A percentile compares a stretch with the other conserved stretches of the same genome.
These are phyloP conservation scores for Takifugu flavidus DNA, from an alignment of 2,113 vertebrate species.

Conservation along the genomic window DNA sequence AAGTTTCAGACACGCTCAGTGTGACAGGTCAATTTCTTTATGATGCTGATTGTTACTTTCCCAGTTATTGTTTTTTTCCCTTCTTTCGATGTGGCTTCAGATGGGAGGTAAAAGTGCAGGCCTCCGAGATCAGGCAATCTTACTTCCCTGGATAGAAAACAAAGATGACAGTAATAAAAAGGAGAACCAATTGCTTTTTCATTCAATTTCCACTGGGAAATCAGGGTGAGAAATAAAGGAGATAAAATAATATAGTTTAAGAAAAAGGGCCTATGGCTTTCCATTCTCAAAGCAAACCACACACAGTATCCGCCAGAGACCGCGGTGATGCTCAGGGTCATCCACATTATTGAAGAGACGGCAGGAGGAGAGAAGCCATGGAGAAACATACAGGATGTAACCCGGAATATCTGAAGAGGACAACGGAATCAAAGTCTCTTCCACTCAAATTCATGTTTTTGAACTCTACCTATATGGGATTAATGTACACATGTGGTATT, in stretches of 20 bases:
- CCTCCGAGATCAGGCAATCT: slow-evolving; percentile 68
- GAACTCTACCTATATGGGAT: too few relatives aligned
- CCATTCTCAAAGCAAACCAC: slow-evolving; percentile 64
- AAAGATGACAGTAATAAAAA: slow-evolving; percentile 79
- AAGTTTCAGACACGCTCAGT: slow-evolving; percentile 39
- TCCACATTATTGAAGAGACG: slow-evolving; percentile 49
- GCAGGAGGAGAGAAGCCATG: slow-evolving; percentile 13
- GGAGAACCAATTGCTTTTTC: slow-evolving; percentile 73
- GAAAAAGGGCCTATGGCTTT: slow-evolving; percentile 69
- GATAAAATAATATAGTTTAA: slow-evolving; percentile 80
- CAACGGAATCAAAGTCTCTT: too few relatives aligned
- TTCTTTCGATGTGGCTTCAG: slow-evolving; percentile 54
- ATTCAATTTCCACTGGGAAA: slow-evolving; percentile 78
- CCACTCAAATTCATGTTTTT: too few relatives aligned
- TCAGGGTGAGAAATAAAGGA: slow-evolving; percentile 71
- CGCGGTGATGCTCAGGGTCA: slow-evolving; percentile 51
- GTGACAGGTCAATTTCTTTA: slow-evolving; percentile 53
- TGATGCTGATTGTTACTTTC: slow-evolving; percentile 59
- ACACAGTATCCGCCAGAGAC: slow-evolving; percentile 49
- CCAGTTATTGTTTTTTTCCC: slow-evolving; percentile 45
- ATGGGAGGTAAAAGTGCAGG: slow-evolving; percentile 63
- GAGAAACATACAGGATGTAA: slow-evolving; percentile 4
- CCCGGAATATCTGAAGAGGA: too few relatives aligned
- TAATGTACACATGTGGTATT: too few relatives aligned
- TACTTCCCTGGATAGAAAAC: slow-evolving; percentile 70